phyloP scores from a whole-genome alignment of 2,888 invertebrate species.

The Chrysolina americana region DNA sequence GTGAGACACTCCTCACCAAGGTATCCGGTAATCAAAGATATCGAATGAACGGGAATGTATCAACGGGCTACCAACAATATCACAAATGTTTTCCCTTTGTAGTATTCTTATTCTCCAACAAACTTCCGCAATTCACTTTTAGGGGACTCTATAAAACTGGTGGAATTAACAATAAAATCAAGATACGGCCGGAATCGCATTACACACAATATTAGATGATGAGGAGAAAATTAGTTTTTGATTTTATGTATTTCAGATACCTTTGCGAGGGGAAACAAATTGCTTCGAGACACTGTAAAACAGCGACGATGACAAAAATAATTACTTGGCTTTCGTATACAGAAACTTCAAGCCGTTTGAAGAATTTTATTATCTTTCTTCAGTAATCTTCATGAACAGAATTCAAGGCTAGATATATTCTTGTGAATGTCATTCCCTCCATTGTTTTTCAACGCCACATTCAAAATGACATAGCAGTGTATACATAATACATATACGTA shows the following conservation, averaged over 20 bases:
- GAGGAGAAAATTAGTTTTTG: background rate
- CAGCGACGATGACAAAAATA: background rate
- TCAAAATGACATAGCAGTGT: too few species aligned
- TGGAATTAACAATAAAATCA: background rate
- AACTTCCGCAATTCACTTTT: background rate
- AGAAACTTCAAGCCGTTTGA: background rate
- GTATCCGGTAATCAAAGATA: too few species aligned
- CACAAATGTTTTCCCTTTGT: too few species aligned
- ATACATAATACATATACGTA: too few species aligned
- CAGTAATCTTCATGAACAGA: background rate
- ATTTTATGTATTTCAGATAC: background rate
- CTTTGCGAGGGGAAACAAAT: background rate
- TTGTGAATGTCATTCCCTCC: background rate
- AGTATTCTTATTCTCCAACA: too few species aligned
- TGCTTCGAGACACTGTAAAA: background rate
- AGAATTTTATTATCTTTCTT: background rate
- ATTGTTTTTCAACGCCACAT: too few species aligned
- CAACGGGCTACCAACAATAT: background rate
- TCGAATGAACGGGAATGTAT: background rate
- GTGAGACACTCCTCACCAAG: too few species aligned
- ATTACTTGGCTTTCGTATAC: background rate
- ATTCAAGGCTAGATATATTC: background rate
- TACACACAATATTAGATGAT: constrained; percentile 1
- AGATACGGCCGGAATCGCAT: background rate
- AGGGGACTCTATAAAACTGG: background rate